Evolutionary conservation across 2,797 vertebrate genomes (phyloP).

Genomic region (Semaprochilodus insignis): DNA sequence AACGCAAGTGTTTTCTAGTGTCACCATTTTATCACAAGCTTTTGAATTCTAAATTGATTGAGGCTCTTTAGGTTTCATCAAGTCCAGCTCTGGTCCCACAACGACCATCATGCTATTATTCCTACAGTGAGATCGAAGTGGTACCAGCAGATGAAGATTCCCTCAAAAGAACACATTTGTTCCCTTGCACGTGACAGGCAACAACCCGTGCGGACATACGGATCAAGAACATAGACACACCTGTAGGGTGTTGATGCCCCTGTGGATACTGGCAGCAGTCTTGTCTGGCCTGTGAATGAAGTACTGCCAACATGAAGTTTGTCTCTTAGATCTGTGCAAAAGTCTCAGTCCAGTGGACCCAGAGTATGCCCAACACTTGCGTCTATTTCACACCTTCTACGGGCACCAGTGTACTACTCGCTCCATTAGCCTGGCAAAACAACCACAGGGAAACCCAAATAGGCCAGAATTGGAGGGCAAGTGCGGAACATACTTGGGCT

Average conservation of each 20-base stretch:
- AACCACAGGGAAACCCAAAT: slow-evolving; percentile 13
- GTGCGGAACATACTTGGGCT: not conserved
- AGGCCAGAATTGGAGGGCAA: slow-evolving; percentile 8
- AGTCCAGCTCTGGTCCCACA: not conserved
- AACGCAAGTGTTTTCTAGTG: not conserved
- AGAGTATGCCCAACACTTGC: not conserved
- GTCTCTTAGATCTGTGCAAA: slow-evolving; percentile 3
- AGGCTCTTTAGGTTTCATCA: not conserved
- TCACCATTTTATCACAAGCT: not conserved
- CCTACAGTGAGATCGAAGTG: not conserved
- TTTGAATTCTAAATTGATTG: not conserved
- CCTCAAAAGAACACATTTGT: slow-evolving; percentile 6
- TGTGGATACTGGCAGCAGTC: not conserved
- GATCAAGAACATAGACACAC: not conserved
- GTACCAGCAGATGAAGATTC: not conserved
- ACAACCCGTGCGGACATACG: not conserved
- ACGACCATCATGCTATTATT: not conserved
- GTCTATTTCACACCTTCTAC: not conserved
- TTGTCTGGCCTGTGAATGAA: slow-evolving; percentile 28
- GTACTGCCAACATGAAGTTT: slow-evolving; percentile 33
- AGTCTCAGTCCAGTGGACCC: slow-evolving; percentile 3
- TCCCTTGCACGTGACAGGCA: slow-evolving; percentile 10
- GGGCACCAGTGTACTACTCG: slow-evolving; percentile 7
- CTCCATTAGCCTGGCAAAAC: slow-evolving; percentile 16
- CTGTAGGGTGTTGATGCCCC: not conserved